A percentile compares a stretch with the other conserved stretches of the same genome.
phyloP scores from a whole-genome alignment of 2,797 vertebrate species.

The Pipistrellus kuhlii region DNA sequence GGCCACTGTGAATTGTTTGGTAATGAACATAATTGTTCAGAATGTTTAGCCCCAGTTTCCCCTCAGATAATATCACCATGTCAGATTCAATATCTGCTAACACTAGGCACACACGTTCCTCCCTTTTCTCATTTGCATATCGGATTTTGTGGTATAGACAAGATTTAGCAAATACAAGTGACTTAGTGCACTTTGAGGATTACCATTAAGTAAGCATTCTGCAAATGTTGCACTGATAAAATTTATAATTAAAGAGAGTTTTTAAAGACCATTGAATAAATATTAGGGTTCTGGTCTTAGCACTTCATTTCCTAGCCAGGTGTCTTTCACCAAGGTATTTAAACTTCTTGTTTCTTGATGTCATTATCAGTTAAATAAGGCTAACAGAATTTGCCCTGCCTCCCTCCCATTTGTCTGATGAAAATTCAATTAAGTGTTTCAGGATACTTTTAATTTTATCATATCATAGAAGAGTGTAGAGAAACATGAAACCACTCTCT shows the following conservation, averaged over 20 bases:
- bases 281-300: fast-evolving
- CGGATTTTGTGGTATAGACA: neutral
- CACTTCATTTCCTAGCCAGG: neutral
- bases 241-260: neutral
- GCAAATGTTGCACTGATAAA: neutral
- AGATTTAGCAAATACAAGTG: neutral
- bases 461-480: neutral
- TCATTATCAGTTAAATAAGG: neutral
- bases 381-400: neutral
- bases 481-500: slow-evolving; percentile 28
- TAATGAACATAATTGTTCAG: neutral
- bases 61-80: no score
- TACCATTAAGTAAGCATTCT: neutral
- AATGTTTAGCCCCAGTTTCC: neutral
- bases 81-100: neutral
- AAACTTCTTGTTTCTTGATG: neutral
- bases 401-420: neutral
- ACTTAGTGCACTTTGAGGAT: neutral
- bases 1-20: no score
- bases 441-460: slow-evolving; percentile 47
- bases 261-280: neutral
- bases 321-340: neutral
- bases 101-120: neutral
- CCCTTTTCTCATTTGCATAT: neutral
- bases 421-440: slow-evolving; percentile 36